Percentiles rank a stretch among this genome's conserved stretches.
phyloP scores from a whole-genome alignment of 2,113 vertebrate genomes.

The Erinaceus europaeus region DNA sequence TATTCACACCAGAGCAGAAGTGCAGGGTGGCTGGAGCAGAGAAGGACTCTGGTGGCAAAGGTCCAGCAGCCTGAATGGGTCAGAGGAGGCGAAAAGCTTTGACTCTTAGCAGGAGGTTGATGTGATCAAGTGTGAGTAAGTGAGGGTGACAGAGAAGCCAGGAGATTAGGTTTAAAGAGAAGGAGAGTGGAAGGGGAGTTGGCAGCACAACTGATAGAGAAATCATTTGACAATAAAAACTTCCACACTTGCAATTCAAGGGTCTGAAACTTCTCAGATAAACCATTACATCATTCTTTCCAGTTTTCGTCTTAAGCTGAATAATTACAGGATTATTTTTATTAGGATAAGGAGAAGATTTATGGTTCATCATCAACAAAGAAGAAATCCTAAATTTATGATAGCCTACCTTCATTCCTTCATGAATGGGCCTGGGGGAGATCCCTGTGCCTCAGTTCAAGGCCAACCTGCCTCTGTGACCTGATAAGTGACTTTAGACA shows the following conservation, averaged over 20 bases:
- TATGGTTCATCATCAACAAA: neutral
- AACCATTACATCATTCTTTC: neutral
- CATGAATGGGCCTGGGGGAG: neutral
- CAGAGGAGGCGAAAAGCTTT: neutral
- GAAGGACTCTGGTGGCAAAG: neutral
- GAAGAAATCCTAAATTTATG: neutral
- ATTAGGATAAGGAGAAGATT: neutral
- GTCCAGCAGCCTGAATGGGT: neutral
- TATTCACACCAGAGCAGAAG: neutral
- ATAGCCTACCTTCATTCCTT: neutral
- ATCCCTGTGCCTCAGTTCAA: neutral
- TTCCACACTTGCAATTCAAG: neutral
- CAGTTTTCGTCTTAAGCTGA: neutral
- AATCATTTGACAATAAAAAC: neutral
- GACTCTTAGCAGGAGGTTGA: neutral
- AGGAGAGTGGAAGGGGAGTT: neutral
- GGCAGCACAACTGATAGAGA: neutral
- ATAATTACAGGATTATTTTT: conserved; percentile 22
- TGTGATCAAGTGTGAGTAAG: neutral
- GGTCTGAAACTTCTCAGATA: neutral
- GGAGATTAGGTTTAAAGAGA: neutral
- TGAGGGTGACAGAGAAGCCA: neutral
- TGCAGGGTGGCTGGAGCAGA: neutral
- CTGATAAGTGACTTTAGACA: neutral
- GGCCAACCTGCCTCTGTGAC: neutral